Base-by-base conservation (phyloP, 2,797 vertebrate genomes). In the Micromesistius poutassou region DNA sequence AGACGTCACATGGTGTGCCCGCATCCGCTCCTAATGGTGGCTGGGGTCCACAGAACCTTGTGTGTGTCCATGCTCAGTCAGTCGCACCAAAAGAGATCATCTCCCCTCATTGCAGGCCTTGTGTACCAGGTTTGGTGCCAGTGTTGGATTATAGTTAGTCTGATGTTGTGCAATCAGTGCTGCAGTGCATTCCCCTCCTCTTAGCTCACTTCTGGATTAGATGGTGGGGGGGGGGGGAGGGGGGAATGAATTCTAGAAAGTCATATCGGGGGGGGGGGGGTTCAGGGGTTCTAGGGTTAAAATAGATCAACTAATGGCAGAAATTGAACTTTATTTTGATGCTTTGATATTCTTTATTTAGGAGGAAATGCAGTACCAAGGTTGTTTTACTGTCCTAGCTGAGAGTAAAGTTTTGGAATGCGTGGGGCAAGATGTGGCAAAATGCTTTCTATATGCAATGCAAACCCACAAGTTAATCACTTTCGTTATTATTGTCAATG, bases 11-110 rank as follows among this genome's bases (percentile, higher is more conserved):
- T 77, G 88, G 88, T 75, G 86, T n/a, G 82, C 83, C 78, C 78
- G 83, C 87, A 83, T 86, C 88, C 84, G 87, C 88, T 89, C 92
- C 91, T 90, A 88, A 92, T 91, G 91, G 91, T 88, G 81, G 84
- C 85, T 72, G 80, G 86, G 79, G 78, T 80, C 86, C 72, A 80
- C 81, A 80, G 78, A 76, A 82, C 87, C 80, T 25, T 83, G 55
- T 62, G 72, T 79, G 85, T 82, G 82, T 83, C 83, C 55, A 86
- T 38, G 79, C 89, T 89, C 86, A 89, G 88, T 86, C 85, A 78
- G 77, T 84, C 84, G 88, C 86, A 89, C 82, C 83, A 85, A 81
- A 86, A 90, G 81, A 84, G 77, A 86, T 80, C 80, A 85, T 80
- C 80, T 88, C 81, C 74, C 70, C 82, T 85, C 79, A 36, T 68